Percentiles rank a stretch among this genome's conserved stretches.
These are phyloP conservation scores for Meles meles DNA, from an alignment of 2,113 vertebrate species.

Conservation along the genomic window DNA sequence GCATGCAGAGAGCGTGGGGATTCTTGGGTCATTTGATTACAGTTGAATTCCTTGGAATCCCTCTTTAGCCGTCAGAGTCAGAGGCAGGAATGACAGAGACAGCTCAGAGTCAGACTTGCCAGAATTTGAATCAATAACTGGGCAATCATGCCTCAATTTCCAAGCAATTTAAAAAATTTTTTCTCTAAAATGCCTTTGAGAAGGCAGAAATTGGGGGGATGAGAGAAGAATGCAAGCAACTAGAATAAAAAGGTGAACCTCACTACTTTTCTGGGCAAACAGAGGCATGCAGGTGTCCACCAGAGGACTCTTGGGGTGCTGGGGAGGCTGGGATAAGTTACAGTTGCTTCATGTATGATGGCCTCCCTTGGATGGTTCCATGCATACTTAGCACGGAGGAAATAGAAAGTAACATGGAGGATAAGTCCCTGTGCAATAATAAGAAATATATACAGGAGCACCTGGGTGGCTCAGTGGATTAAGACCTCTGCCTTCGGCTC, in stretches of 20 bases:
- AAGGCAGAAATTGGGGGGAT: not conserved
- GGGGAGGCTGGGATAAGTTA: not conserved
- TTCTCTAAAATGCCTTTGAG: slow-evolving; percentile 21
- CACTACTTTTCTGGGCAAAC: not conserved
- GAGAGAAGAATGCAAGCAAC: not conserved
- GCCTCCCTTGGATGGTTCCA: not conserved
- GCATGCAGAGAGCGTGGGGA: not conserved
- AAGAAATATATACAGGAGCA: not conserved
- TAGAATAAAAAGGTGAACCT: not conserved
- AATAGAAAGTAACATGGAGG: not conserved
- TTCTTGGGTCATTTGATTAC: slow-evolving; percentile 48
- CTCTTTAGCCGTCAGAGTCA: slow-evolving; percentile 45
- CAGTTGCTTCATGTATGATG: not conserved
- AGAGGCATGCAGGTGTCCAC: not conserved
- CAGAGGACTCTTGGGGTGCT: not conserved
- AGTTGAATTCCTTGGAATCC: not conserved
- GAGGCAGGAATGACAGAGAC: slow-evolving; percentile 13
- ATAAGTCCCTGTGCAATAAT: not conserved
- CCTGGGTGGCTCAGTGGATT: no score
- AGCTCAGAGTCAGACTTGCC: slow-evolving; percentile 50
- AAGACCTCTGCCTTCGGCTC: no score
- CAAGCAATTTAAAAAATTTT: slow-evolving; percentile 56
- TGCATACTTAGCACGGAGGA: not conserved
- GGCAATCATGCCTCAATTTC: slow-evolving; percentile 53
- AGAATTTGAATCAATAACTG: slow-evolving; percentile 63